Evolutionary conservation across 1,140 invertebrate species (phyloP).

Genomic region (Ceratoteleas bidentatus): DNA sequence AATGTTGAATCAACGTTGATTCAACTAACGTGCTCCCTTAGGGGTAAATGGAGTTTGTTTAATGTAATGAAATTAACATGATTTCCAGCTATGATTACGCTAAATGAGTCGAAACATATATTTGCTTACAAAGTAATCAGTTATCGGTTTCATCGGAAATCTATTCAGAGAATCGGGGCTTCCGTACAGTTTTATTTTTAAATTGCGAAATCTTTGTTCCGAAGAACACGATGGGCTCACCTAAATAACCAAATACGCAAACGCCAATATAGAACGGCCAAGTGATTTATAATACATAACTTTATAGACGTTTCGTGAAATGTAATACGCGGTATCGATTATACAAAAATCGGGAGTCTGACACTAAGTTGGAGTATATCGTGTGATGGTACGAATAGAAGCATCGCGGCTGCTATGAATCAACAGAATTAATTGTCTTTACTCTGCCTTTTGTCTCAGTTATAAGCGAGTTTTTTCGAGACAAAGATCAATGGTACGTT

Average conservation of each 20-base stretch:
- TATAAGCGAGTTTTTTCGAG: too few relatives aligned
- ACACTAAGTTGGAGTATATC: conserved; percentile 15
- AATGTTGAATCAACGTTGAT: too few relatives aligned
- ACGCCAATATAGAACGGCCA: conserved; percentile 22
- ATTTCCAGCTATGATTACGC: too few relatives aligned
- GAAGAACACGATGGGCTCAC: not conserved
- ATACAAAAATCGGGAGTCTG: conserved; percentile 14
- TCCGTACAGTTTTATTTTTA: not conserved
- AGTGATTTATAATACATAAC: conserved; percentile 38
- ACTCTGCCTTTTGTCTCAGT: too few relatives aligned
- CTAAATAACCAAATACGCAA: conserved; percentile 28
- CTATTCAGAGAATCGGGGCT: not conserved
- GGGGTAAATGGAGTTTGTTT: too few relatives aligned
- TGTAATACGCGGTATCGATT: conserved; percentile 29
- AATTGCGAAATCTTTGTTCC: too few relatives aligned
- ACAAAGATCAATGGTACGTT: too few relatives aligned
- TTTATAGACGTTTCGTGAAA: conserved; percentile 24
- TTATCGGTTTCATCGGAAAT: too few relatives aligned
- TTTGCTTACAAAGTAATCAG: too few relatives aligned
- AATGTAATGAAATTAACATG: too few relatives aligned
- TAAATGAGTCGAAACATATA: too few relatives aligned
- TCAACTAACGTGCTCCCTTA: too few relatives aligned
- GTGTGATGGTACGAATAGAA: not conserved
- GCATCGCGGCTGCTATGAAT: conserved; percentile 2
- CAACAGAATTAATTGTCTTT: not conserved